Conservation (phyloP, 1,140 invertebrate genomes). For the Portunus trituberculatus region DNA sequence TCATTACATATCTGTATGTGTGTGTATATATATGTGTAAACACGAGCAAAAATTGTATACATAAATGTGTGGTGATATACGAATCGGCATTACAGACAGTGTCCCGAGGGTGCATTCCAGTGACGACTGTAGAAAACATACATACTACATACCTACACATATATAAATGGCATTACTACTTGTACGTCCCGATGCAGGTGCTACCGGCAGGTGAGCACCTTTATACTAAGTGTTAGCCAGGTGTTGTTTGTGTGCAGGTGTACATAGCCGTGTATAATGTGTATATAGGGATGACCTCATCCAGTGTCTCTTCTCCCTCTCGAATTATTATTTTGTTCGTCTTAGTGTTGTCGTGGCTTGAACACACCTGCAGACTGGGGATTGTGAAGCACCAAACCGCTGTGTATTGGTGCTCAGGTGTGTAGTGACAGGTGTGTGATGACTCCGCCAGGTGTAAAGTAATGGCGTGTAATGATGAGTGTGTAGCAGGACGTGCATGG, state of each 20-base stretch:
- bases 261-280: slow-evolving; percentile 43
- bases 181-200: background rate
- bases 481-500: background rate
- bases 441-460: too few relatives aligned
- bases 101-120: background rate
- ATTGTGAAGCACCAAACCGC: too few relatives aligned
- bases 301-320: background rate
- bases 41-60: background rate
- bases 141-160: background rate
- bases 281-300: slow-evolving; percentile 33
- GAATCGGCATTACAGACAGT: background rate
- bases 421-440: background rate
- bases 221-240: background rate
- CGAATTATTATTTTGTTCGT: slow-evolving; percentile 14
- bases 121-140: background rate
- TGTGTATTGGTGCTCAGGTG: background rate
- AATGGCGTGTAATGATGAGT: background rate
- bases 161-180: slow-evolving; percentile 2
- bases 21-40: slow-evolving; percentile 9
- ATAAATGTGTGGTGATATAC: background rate
- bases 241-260: slow-evolving; percentile 28
- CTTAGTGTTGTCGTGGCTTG: background rate
- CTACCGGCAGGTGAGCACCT: background rate
- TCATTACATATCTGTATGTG: background rate
- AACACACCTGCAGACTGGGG: too few relatives aligned